phyloP scores from a whole-genome alignment of 2,888 invertebrate species.

The Mythimna albipuncta region DNA sequence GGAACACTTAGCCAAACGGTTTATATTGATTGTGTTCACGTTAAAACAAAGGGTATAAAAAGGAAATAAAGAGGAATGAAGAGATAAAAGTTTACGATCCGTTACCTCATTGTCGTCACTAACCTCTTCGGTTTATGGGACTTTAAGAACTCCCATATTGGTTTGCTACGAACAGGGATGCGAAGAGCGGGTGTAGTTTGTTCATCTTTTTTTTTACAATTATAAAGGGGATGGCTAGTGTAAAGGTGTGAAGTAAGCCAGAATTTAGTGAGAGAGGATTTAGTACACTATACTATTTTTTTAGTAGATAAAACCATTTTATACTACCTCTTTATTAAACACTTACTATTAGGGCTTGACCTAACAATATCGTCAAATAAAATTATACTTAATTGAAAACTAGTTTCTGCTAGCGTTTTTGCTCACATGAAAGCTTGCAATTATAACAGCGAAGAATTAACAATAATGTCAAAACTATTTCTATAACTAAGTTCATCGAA shows the following conservation, averaged over 20 bases:
- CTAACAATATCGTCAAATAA: no score
- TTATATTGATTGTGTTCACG: slow-evolving; percentile 67
- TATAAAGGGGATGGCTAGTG: background rate
- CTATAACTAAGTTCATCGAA: no score
- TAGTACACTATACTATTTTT: background rate
- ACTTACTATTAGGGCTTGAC: no score
- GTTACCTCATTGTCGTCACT: slow-evolving; percentile 79
- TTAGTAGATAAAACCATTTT: no score
- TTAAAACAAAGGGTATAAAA: slow-evolving; percentile 80
- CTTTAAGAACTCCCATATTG: slow-evolving; percentile 80
- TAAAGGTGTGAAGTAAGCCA: background rate
- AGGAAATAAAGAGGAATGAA: slow-evolving; percentile 81
- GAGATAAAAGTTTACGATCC: slow-evolving; percentile 88
- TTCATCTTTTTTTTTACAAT: background rate
- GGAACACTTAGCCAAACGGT: slow-evolving; percentile 65
- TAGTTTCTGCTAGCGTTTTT: no score
- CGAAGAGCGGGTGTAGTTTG: slow-evolving; percentile 34
- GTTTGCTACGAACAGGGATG: slow-evolving; percentile 68
- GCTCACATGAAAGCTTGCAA: no score
- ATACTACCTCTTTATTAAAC: no score
- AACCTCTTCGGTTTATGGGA: slow-evolving; percentile 80
- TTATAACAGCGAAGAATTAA: no score
- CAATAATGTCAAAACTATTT: no score
- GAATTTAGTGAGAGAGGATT: slow-evolving; percentile 5
- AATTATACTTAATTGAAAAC: no score